phyloP scores from a whole-genome alignment of 2,888 invertebrate species.

The Trypoxylon attenuatum region DNA sequence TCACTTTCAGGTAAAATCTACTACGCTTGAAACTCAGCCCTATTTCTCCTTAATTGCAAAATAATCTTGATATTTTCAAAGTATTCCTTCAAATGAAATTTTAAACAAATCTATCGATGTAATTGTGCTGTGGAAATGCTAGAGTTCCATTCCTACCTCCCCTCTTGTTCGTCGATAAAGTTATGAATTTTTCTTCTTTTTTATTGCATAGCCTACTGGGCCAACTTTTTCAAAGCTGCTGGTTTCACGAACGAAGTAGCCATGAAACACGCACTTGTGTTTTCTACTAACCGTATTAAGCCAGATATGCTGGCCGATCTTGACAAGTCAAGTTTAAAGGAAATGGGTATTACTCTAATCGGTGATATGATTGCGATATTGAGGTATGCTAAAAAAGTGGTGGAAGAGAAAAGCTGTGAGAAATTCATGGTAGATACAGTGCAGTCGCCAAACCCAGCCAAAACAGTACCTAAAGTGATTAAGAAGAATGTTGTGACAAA shows the following conservation, averaged over 20 bases:
- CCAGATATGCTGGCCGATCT: slow-evolving; percentile 90
- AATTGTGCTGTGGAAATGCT: too few relatives aligned
- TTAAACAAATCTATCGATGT: too few relatives aligned
- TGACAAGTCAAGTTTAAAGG: slow-evolving; percentile 89
- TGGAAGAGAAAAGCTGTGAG: slow-evolving; percentile 75
- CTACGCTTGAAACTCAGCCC: slow-evolving; percentile 3
- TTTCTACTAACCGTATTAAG: slow-evolving; percentile 90
- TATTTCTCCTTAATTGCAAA: too few relatives aligned
- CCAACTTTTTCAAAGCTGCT: slow-evolving; percentile 89
- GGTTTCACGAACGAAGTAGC: slow-evolving; percentile 88
- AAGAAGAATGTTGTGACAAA: slow-evolving; percentile 61
- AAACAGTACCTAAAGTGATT: slow-evolving; percentile 36
- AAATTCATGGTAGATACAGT: slow-evolving; percentile 69
- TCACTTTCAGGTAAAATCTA: slow-evolving; percentile 57
- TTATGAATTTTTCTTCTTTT: too few relatives aligned
- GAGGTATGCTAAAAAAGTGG: slow-evolving; percentile 79
- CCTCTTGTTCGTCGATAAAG: too few relatives aligned
- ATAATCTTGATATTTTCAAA: too few relatives aligned
- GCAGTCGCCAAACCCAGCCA: slow-evolving; percentile 43
- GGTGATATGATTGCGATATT: slow-evolving; percentile 82
- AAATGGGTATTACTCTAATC: slow-evolving; percentile 88
- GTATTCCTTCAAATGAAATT: too few relatives aligned
- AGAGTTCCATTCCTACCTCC: too few relatives aligned
- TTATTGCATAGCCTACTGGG: slow-evolving; percentile 81
- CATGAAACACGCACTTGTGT: slow-evolving; percentile 89